Base-by-base conservation (phyloP, 1,140 invertebrate genomes). In the Bombus terrestris region DNA sequence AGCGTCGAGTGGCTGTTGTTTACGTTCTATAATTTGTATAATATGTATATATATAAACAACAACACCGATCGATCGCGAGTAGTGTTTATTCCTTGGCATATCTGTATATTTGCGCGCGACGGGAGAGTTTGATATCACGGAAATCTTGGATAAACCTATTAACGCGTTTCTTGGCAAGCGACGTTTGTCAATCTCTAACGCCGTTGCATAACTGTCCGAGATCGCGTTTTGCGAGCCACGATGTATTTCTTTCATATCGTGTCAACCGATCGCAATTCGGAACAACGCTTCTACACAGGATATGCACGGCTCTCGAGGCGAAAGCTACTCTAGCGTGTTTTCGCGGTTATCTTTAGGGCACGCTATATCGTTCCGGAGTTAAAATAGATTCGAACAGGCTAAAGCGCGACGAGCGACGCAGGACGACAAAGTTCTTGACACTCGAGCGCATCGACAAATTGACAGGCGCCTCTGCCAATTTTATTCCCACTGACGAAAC, bases 41-140 rank as follows among this genome's bases (percentile, higher is more conserved):
- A 18, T 6, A 18, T 5, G 5, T 0, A 0, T 47, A 47, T 18
- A 1, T 1, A 0, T 18, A 47, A 47, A 18, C 47, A 2, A 47
- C 1, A 47, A 47, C 47, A 47, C 5, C 15, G 15, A 47, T 5
- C 47, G 13, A 66, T 32, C 28, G 10, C 0, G 59, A n/a, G 3
- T 8, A n/a, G 28, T 12, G 1, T 62, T 12, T 62, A n/a, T n/a
- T 62, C 0, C 10, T 62, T 2, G 47, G 6, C 5, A 2, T 22
- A 53, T 6, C 47, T 22, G 47, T 62, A 10, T 5, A 3, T 62
- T 62, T 62, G 4, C 6, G n/a, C 37, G 4, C 18, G 25, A 71
- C 68, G 10, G 0, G 1, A 12, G 39, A 28, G 25, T 43, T 41
- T 22, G 10, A 73, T 25, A 18, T 25, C 25, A 43, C 32, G 39